A percentile compares a stretch with the other conserved stretches of the same genome.
Evolutionary conservation across 2,888 invertebrate species (phyloP).

Genomic region (Nomada flava): DNA sequence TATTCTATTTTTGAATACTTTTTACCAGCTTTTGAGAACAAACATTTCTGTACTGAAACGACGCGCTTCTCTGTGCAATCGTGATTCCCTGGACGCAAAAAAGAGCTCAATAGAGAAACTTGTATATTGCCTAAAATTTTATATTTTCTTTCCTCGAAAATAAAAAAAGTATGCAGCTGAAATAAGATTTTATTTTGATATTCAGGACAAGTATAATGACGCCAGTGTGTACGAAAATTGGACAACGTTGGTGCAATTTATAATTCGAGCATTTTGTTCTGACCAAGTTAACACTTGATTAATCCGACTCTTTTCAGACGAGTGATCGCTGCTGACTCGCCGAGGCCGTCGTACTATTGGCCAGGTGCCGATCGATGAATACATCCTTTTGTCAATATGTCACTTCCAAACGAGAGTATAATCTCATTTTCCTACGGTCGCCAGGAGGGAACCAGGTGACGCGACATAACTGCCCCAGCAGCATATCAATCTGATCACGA

Average conservation of each 20-base stretch:
- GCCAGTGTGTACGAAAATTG: not conserved
- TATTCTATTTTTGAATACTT: not conserved
- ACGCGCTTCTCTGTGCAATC: too few relatives aligned
- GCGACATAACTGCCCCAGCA: slow-evolving; percentile 53
- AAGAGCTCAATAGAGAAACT: slow-evolving; percentile 4
- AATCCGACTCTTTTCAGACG: slow-evolving; percentile 3
- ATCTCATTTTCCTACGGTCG: slow-evolving; percentile 59
- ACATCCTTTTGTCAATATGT: slow-evolving; percentile 56
- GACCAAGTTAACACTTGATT: slow-evolving; percentile 4
- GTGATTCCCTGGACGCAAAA: slow-evolving; percentile 1
- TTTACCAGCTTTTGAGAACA: slow-evolving; percentile 1
- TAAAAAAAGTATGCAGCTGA: not conserved
- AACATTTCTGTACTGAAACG: not conserved
- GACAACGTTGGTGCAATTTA: not conserved
- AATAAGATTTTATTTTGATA: not conserved
- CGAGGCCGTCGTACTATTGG: slow-evolving; percentile 11
- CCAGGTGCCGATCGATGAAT: slow-evolving; percentile 39
- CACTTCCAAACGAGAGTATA: slow-evolving; percentile 57
- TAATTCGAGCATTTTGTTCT: slow-evolving; percentile 2
- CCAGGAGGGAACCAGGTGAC: slow-evolving; percentile 60
- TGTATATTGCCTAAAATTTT: slow-evolving; percentile 3
- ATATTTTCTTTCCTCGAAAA: not conserved
- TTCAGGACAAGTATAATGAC: not conserved
- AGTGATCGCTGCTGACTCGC: slow-evolving; percentile 27
- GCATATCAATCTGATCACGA: slow-evolving; percentile 60